phyloP scores from a whole-genome alignment of 2,888 invertebrate genomes.

The Tachina lurida region DNA sequence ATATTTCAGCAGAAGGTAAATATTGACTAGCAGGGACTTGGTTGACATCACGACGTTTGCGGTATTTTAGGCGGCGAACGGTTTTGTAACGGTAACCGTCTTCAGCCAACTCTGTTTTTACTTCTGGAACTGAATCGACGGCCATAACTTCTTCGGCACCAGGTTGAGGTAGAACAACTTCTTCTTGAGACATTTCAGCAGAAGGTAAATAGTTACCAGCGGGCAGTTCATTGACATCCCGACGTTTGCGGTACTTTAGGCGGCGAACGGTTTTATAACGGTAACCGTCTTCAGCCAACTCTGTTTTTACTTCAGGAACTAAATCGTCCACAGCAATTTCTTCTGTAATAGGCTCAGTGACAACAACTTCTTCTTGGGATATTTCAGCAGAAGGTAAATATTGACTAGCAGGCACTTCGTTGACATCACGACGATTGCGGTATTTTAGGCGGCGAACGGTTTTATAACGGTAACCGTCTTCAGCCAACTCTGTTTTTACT shows the following conservation, averaged over 20 bases:
- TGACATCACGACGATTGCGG: slow-evolving; percentile 75
- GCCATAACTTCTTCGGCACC: slow-evolving; percentile 42
- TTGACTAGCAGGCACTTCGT: slow-evolving; percentile 74
- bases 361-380: slow-evolving; percentile 59
- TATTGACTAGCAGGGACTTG: too few species aligned
- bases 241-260: slow-evolving; percentile 73
- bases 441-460: slow-evolving; percentile 76
- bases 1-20: too few species aligned
- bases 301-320: slow-evolving; percentile 34
- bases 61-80: slow-evolving; percentile 63
- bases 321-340: slow-evolving; percentile 39
- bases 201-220: slow-evolving; percentile 76
- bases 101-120: slow-evolving; percentile 54
- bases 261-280: slow-evolving; percentile 77
- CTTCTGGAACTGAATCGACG: slow-evolving; percentile 61
- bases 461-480: slow-evolving; percentile 74
- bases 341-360: slow-evolving; percentile 27
- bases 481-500: slow-evolving; percentile 52
- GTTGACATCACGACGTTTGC: slow-evolving; percentile 76
- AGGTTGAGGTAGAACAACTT: slow-evolving; percentile 31
- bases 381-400: slow-evolving; percentile 75
- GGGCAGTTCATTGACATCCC: slow-evolving; percentile 76
- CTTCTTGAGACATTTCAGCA: slow-evolving; percentile 62
- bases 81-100: slow-evolving; percentile 74
- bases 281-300: slow-evolving; percentile 71